Conservation (phyloP, 2,113 vertebrate species). For the Silurus glanis region DNA sequence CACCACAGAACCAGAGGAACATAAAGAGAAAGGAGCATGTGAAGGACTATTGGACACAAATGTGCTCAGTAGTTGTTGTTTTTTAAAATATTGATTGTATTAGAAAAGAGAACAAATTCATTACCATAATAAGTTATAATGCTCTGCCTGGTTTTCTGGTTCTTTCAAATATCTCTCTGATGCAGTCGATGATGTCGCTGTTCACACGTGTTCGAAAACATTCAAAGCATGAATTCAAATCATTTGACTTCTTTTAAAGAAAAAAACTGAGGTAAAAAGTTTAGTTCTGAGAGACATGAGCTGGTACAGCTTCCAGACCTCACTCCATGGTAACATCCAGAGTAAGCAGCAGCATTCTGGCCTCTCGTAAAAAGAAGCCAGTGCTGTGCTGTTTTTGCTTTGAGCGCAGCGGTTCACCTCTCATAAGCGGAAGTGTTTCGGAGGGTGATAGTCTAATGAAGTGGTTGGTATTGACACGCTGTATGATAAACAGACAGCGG, state of each 20-base stretch:
- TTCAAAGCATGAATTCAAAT: background rate
- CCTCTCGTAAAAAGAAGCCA: slow-evolving; percentile 35
- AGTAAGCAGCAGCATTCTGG: slow-evolving; percentile 30
- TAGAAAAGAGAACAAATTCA: background rate
- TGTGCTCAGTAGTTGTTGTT: background rate
- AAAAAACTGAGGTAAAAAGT: background rate
- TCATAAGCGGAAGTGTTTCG: slow-evolving; percentile 31
- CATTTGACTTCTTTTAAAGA: background rate
- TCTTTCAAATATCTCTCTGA: background rate
- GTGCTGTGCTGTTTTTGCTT: slow-evolving; percentile 37
- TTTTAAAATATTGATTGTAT: background rate
- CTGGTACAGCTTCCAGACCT: slow-evolving; percentile 21
- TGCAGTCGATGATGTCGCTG: background rate
- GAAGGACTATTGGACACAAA: background rate
- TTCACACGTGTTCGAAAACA: background rate
- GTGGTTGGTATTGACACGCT: slow-evolving; percentile 27
- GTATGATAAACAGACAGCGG: slow-evolving; percentile 25
- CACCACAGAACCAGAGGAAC: no score
- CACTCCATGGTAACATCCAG: slow-evolving; percentile 46
- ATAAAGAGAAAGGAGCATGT: background rate
- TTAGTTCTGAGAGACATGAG: slow-evolving; percentile 1
- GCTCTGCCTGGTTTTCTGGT: background rate
- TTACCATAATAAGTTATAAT: background rate
- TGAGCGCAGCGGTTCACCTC: background rate
- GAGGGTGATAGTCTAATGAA: slow-evolving; percentile 39